Conservation (phyloP, 2,113 vertebrate species). For the Rhinogobius similis region DNA sequence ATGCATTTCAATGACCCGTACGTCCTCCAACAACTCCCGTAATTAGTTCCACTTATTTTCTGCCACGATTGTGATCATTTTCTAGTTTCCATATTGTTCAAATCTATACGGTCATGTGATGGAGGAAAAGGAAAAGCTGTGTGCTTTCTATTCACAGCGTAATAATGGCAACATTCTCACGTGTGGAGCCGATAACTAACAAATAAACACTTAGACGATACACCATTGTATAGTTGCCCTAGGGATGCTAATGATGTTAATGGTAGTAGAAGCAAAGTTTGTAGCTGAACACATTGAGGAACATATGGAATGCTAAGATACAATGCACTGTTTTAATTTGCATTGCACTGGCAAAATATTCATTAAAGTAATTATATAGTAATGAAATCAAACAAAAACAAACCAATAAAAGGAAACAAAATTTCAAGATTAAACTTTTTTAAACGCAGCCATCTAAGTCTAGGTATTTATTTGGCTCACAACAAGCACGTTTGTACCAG, state of each 20-base stretch:
- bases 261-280: constrained; percentile 36
- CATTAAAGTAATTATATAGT: not conserved
- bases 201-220: constrained; percentile 33
- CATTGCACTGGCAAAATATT: not conserved
- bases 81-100: constrained; percentile 12
- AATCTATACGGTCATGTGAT: constrained; percentile 23
- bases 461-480: too few species aligned
- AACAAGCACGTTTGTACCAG: too few species aligned
- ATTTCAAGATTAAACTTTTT: too few species aligned
- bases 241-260: constrained; percentile 45
- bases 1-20: not conserved
- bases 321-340: not conserved
- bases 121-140: constrained; percentile 25
- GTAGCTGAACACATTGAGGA: not conserved
- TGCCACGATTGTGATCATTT: constrained; percentile 33
- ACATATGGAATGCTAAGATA: not conserved
- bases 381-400: not conserved
- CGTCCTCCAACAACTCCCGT: constrained; percentile 35
- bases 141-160: constrained; percentile 43
- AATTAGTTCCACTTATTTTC: constrained; percentile 52
- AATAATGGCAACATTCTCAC: constrained; percentile 9
- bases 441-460: too few species aligned
- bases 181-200: constrained; percentile 32
- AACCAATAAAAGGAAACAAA: too few species aligned
- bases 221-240: constrained; percentile 51